These are phyloP conservation scores for Empidonax alnorum DNA, from an alignment of 2,113 vertebrate species.

Conservation along the genomic window DNA sequence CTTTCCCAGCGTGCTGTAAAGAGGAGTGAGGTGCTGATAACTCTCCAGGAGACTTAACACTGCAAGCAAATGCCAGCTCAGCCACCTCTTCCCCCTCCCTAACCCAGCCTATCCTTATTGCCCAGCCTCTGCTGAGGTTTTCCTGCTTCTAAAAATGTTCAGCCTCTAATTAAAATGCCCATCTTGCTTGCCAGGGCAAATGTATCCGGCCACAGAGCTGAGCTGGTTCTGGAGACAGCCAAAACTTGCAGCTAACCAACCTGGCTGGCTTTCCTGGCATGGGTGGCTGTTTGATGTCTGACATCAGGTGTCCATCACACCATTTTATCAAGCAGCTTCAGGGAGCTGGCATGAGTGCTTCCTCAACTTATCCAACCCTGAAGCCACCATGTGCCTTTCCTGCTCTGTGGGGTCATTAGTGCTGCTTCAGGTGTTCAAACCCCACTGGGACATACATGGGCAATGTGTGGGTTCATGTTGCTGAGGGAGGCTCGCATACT, in stretches of 20 bases:
- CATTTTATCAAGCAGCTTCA: background rate
- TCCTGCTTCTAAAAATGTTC: constrained; percentile 56
- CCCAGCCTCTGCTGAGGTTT: constrained; percentile 26
- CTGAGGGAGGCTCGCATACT: background rate
- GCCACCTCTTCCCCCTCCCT: background rate
- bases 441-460: fast-evolving
- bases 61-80: background rate
- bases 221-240: background rate
- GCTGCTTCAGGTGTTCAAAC: background rate
- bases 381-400: background rate
- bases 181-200: constrained; percentile 10
- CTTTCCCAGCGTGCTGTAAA: background rate
- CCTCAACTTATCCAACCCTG: background rate
- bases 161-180: constrained; percentile 22
- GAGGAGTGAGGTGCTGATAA: background rate
- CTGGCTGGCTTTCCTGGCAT: background rate
- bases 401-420: background rate
- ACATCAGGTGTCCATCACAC: background rate
- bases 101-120: background rate
- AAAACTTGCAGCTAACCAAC: background rate
- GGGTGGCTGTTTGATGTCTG: background rate
- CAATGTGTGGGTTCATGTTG: fast-evolving
- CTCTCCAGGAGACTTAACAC: background rate
- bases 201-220: background rate
- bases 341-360: background rate